Evolutionary conservation across 2,797 vertebrate genomes (phyloP).

Genomic region (Epinephelus awoara): DNA sequence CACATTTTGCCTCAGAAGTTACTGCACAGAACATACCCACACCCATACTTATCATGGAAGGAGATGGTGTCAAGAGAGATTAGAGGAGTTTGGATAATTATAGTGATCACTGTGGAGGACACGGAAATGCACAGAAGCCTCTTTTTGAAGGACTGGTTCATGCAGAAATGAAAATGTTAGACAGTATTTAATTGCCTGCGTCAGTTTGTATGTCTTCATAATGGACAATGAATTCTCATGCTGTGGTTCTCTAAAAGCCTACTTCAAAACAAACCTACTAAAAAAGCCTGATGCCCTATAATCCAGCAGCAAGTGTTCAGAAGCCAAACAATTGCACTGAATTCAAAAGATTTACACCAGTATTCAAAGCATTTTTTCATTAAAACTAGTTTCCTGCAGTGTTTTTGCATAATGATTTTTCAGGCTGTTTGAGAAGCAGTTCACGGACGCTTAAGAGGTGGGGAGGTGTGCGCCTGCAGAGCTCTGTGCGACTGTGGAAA

Average conservation of each 20-base stretch:
- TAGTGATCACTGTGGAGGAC: conserved; percentile 15
- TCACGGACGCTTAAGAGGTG: neutral
- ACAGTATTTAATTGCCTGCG: conserved; percentile 29
- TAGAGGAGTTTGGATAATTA: conserved; percentile 24
- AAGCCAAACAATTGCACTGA: neutral
- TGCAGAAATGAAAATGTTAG: conserved; percentile 21
- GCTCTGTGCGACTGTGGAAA: conserved; percentile 1
- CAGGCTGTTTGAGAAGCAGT: conserved; percentile 2
- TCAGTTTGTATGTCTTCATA: conserved; percentile 5
- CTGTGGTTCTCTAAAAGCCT: conserved; percentile 2
- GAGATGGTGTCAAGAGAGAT: conserved; percentile 11
- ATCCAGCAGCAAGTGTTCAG: conserved; percentile 17
- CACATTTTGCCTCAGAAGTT: conserved; percentile 22
- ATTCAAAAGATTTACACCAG: neutral
- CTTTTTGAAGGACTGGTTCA: neutral
- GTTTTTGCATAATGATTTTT: conserved; percentile 20
- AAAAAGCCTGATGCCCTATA: conserved; percentile 12
- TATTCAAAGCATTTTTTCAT: neutral
- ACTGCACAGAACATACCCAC: conserved; percentile 10
- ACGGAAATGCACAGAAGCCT: conserved; percentile 2
- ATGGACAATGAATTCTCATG: neutral
- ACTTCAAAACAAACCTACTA: conserved; percentile 28
- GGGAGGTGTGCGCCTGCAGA: neutral
- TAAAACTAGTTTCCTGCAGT: conserved; percentile 3
- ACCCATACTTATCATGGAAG: conserved; percentile 15